Conservation (phyloP, 1,140 invertebrate genomes). For the Philotrypesis tridentata region DNA sequence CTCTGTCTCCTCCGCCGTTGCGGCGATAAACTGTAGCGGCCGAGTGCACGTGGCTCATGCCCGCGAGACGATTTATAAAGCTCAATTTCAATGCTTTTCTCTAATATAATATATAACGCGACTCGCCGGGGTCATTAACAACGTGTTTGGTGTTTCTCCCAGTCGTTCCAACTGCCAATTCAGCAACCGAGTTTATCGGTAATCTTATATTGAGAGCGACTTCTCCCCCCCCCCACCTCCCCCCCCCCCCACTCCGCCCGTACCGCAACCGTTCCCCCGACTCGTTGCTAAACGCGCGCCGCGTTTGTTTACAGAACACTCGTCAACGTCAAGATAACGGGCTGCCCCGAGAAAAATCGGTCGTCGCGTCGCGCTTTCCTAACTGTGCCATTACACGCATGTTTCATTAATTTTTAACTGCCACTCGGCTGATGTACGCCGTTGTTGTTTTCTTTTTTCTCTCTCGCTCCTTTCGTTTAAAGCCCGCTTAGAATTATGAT, state of each 20-base stretch:
- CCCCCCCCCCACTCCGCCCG: background rate
- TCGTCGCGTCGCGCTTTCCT: constrained; percentile 2
- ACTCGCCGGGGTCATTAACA: background rate
- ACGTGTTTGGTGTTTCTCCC: constrained; percentile 36
- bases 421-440: background rate
- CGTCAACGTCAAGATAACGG: constrained; percentile 40
- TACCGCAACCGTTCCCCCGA: too few relatives aligned
- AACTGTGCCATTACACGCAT: constrained; percentile 37
- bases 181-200: constrained; percentile 35
- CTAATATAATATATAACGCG: background rate
- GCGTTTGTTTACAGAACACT: constrained; percentile 25
- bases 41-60: background rate
- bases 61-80: constrained; percentile 7
- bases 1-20: background rate
- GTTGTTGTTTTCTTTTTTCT: too few relatives aligned
- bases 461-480: background rate
- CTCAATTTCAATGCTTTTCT: constrained; percentile 22
- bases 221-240: background rate
- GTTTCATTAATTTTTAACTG: constrained; percentile 45
- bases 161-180: constrained; percentile 36
- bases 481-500: constrained; percentile 18
- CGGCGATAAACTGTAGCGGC: background rate
- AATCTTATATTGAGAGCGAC: constrained; percentile 3
- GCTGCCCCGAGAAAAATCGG: constrained; percentile 21
- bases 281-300: constrained; percentile 15